phyloP scores from a whole-genome alignment of 2,113 vertebrate species.

The Leptodactylus fuscus region DNA sequence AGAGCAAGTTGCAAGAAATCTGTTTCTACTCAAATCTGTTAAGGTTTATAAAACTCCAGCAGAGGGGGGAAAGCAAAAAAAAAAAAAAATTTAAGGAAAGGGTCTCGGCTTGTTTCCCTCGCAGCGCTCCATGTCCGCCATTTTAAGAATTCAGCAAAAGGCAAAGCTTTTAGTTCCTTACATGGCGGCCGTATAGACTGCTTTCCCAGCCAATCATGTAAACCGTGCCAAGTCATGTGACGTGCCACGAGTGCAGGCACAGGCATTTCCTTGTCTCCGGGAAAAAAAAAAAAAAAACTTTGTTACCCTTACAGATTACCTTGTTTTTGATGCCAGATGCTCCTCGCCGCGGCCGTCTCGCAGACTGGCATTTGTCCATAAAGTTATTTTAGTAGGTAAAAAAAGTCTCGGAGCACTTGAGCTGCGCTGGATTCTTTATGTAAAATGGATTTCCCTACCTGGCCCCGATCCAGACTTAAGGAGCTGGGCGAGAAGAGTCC shows the following conservation, averaged over 20 bases:
- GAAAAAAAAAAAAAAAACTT: conserved; percentile 60
- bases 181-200: conserved; percentile 86
- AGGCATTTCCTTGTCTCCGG: conserved; percentile 78
- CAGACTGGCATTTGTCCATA: conserved; percentile 78
- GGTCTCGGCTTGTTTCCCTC: conserved; percentile 69
- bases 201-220: conserved; percentile 81
- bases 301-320: conserved; percentile 74
- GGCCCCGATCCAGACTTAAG: conserved; percentile 81
- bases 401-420: conserved; percentile 77
- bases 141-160: conserved; percentile 85
- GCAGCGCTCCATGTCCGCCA: conserved; percentile 79
- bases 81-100: conserved; percentile 34
- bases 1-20: conserved; percentile 83
- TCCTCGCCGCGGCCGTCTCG: conserved; percentile 72
- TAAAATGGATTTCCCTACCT: conserved; percentile 93
- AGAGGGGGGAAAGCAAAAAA: conserved; percentile 36
- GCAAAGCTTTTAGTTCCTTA: conserved; percentile 84
- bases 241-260: conserved; percentile 84
- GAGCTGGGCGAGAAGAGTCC: conserved; percentile 81
- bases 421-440: conserved; percentile 87
- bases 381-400: conserved; percentile 85
- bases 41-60: conserved; percentile 77
- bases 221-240: conserved; percentile 82
- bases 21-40: conserved; percentile 86
- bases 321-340: conserved; percentile 73